Percentiles rank a stretch among this genome's conserved stretches.
phyloP scores from a whole-genome alignment of 2,888 invertebrate species.

The Achlya flavicornis region DNA sequence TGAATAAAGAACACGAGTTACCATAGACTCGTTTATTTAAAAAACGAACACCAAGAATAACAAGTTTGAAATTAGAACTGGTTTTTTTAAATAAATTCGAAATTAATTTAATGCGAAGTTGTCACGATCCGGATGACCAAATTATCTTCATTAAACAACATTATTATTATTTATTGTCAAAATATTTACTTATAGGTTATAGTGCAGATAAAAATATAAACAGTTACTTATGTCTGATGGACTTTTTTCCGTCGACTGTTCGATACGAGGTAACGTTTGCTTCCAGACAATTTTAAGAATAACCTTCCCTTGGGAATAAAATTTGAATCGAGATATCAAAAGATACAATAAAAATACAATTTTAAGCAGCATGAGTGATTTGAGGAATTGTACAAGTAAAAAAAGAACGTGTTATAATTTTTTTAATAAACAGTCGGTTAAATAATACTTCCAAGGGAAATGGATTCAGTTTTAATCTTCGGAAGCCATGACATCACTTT shows the following conservation, averaged over 20 bases:
- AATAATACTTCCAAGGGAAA: conserved; percentile 14
- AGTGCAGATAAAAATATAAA: too few species aligned
- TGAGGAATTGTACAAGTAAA: background rate
- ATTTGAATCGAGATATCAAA: conserved; percentile 32
- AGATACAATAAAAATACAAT: conserved; percentile 15
- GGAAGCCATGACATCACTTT: conserved; percentile 19
- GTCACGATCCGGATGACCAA: background rate
- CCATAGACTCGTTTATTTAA: background rate
- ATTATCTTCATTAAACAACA: background rate
- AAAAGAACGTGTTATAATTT: conserved; percentile 11
- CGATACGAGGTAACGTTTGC: background rate
- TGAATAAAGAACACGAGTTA: conserved; percentile 36
- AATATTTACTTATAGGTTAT: background rate
- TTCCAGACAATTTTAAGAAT: conserved; percentile 31
- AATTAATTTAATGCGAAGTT: background rate
- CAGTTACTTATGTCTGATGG: background rate
- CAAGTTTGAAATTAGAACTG: background rate
- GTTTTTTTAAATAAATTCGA: conserved; percentile 1
- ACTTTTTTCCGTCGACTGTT: background rate
- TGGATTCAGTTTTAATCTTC: conserved; percentile 13
- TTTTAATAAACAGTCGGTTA: background rate
- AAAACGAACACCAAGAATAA: background rate
- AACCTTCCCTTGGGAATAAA: conserved; percentile 67
- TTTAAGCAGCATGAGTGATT: background rate
- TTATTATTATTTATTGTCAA: background rate